Evolutionary conservation across 2,797 vertebrate species (phyloP).

Genomic region (Coluber constrictor): DNA sequence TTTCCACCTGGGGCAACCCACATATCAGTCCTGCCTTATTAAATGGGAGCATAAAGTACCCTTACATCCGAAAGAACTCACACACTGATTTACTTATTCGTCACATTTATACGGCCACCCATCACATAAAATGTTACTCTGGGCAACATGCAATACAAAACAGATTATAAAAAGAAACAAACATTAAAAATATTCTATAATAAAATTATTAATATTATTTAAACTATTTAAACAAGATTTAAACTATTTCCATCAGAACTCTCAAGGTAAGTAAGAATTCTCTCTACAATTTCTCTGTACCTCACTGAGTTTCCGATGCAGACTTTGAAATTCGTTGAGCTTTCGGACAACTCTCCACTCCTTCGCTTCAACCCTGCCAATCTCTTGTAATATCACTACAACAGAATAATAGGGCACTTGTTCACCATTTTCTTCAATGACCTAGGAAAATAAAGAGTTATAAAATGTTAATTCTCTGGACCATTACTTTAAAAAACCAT

Average conservation of each 20-base stretch:
- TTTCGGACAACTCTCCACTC: slow-evolving; percentile 90
- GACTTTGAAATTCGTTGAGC: slow-evolving; percentile 92
- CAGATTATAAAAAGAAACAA: background rate
- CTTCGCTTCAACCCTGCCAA: slow-evolving; percentile 79
- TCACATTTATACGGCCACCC: background rate
- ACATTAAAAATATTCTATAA: background rate
- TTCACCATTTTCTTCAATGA: slow-evolving; percentile 91
- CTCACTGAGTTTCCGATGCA: slow-evolving; percentile 95
- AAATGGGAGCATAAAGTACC: background rate
- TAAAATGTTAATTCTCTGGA: background rate
- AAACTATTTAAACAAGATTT: background rate
- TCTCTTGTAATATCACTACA: slow-evolving; percentile 84
- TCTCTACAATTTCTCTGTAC: slow-evolving; percentile 61
- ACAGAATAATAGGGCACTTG: slow-evolving; percentile 90
- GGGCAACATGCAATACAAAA: background rate
- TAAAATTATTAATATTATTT: background rate
- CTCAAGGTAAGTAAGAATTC: background rate
- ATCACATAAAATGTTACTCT: background rate
- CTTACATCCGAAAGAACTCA: background rate
- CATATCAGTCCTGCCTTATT: background rate
- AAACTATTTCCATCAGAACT: background rate
- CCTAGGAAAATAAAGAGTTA: slow-evolving; percentile 65
- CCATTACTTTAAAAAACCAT: background rate
- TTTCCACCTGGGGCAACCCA: background rate
- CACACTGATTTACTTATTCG: background rate